These are phyloP conservation scores for Hydrolagus affinis DNA, from an alignment of 2,113 vertebrate genomes.

Conservation along the genomic window DNA sequence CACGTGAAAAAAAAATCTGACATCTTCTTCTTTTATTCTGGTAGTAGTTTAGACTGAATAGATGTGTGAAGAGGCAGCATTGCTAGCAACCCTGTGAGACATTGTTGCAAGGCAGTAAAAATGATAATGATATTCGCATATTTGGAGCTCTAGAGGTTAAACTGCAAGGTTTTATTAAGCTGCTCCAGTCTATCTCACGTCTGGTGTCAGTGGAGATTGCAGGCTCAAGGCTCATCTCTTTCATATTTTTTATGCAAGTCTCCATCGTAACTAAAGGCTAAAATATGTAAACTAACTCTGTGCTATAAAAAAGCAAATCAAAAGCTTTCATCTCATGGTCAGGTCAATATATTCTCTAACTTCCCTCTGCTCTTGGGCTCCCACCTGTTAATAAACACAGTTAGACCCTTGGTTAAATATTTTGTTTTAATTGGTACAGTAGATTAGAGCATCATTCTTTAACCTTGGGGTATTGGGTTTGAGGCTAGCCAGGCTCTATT, in stretches of 20 bases:
- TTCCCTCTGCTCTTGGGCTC: neutral
- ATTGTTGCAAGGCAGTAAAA: neutral
- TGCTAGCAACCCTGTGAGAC: neutral
- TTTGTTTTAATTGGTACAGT: neutral
- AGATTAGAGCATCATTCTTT: neutral
- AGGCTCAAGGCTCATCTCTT: neutral
- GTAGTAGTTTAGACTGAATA: neutral
- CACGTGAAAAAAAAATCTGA: neutral
- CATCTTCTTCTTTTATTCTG: neutral
- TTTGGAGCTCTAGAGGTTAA: neutral
- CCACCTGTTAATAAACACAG: neutral
- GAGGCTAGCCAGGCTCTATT: neutral
- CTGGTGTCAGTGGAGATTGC: neutral
- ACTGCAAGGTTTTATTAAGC: neutral
- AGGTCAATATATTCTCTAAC: neutral
- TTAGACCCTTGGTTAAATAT: neutral
- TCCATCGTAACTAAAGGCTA: neutral
- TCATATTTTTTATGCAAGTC: neutral
- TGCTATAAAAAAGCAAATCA: neutral
- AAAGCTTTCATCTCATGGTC: neutral
- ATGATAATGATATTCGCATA: too few relatives aligned
- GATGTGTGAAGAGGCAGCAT: neutral
- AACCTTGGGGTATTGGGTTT: neutral
- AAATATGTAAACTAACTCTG: neutral
- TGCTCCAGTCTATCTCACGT: neutral